These are phyloP conservation scores for Buphagus erythrorhynchus DNA, from an alignment of 2,797 vertebrate genomes.

Conservation along the genomic window DNA sequence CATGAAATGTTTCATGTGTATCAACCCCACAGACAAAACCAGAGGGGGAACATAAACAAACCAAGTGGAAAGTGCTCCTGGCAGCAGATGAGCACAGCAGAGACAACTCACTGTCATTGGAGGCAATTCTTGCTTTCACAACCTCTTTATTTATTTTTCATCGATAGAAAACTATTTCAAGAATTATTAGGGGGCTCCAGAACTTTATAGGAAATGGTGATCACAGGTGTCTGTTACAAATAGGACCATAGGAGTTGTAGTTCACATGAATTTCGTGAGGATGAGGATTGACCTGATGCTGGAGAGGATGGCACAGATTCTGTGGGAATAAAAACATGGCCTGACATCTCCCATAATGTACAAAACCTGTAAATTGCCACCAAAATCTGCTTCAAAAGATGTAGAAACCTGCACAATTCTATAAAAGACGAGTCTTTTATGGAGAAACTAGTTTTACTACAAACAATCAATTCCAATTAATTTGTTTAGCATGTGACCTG, in stretches of 20 bases:
- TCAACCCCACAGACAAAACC: not conserved
- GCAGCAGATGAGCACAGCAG: not conserved
- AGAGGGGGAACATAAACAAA: not conserved
- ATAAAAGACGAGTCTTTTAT: not conserved
- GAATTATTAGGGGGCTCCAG: not conserved
- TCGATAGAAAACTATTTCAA: not conserved
- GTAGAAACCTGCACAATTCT: not conserved
- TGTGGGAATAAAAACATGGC: not conserved
- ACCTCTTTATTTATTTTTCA: not conserved
- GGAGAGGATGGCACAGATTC: not conserved
- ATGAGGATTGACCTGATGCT: not conserved
- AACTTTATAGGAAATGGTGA: not conserved
- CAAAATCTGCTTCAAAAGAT: not conserved
- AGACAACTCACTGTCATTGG: not conserved
- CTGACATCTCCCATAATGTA: too few species aligned
- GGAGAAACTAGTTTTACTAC: not conserved
- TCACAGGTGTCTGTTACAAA: not conserved
- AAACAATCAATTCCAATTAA: not conserved
- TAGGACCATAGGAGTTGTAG: accelerated
- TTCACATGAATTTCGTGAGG: not conserved
- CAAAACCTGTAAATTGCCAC: not conserved
- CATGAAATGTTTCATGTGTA: not conserved
- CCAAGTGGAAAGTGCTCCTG: not conserved
- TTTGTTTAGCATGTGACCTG: not conserved
- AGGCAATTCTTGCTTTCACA: not conserved